Conservation (phyloP, 2,888 invertebrate genomes). For the Tortrix viridana region DNA sequence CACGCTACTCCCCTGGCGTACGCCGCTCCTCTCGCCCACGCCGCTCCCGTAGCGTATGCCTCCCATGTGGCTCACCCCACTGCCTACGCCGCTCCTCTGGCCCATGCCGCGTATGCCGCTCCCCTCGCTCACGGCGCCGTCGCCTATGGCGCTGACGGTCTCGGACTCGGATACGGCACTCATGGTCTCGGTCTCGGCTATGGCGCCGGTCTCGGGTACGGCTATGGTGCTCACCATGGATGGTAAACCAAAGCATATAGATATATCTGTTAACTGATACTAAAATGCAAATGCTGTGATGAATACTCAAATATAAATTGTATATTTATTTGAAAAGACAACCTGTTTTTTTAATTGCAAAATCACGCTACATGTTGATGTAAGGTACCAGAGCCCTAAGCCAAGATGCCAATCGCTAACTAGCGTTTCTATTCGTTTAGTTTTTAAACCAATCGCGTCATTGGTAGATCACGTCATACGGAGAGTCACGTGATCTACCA, state of each 20-base stretch:
- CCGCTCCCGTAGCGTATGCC: conserved; percentile 49
- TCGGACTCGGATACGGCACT: conserved; percentile 24
- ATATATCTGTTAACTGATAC: too few species aligned
- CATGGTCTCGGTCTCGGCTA: conserved; percentile 14
- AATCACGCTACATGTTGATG: too few species aligned
- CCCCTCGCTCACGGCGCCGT: conserved; percentile 40
- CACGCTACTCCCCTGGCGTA: conserved; percentile 44
- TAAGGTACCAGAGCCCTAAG: too few species aligned
- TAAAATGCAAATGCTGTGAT: conserved; percentile 16
- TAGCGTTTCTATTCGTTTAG: too few species aligned
- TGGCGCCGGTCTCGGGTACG: conserved; percentile 24
- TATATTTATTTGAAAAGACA: too few species aligned
- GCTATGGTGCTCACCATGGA: conserved; percentile 29
- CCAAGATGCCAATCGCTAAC: too few species aligned
- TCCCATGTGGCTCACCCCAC: conserved; percentile 33
- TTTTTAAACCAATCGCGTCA: too few species aligned
- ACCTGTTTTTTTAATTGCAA: too few species aligned
- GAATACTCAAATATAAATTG: not conserved
- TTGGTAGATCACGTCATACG: too few species aligned
- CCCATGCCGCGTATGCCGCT: conserved; percentile 23
- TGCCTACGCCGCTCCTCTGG: conserved; percentile 39
- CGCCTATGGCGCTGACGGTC: conserved; percentile 29
- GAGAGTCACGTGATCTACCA: too few species aligned
- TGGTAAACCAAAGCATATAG: conserved; percentile 12
- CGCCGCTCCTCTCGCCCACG: conserved; percentile 41